These are phyloP conservation scores for Grallaria varia DNA, from an alignment of 2,113 vertebrate genomes.

Conservation along the genomic window DNA sequence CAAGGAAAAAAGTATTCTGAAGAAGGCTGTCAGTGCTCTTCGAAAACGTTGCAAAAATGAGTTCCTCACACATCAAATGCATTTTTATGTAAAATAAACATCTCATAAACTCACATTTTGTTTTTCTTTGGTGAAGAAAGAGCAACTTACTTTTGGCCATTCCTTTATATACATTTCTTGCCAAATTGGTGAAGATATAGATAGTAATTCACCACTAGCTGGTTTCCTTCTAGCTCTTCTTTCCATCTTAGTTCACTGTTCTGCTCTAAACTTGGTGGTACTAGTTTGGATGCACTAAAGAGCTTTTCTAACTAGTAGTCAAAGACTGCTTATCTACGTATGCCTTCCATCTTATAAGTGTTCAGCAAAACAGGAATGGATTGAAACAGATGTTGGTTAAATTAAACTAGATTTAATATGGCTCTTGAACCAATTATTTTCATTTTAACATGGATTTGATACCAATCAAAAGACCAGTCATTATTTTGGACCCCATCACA, in stretches of 20 bases:
- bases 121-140: neutral
- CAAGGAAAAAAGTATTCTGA: neutral
- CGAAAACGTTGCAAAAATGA: neutral
- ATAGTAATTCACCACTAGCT: neutral
- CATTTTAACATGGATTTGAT: neutral
- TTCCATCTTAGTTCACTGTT: neutral
- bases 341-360: neutral
- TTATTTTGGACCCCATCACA: neutral
- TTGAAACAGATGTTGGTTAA: neutral
- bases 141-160: neutral
- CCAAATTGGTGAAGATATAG: neutral
- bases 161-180: neutral
- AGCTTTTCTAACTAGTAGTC: neutral
- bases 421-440: neutral
- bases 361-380: neutral
- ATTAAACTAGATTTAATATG: neutral
- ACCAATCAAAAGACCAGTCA: accelerated
- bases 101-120: neutral
- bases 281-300: neutral
- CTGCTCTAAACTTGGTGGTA: neutral
- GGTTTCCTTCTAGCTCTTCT: neutral
- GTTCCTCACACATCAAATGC: neutral
- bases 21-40: neutral
- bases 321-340: accelerated
- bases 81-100: neutral